phyloP scores from a whole-genome alignment of 2,888 invertebrate genomes.

The Drepana falcataria region DNA sequence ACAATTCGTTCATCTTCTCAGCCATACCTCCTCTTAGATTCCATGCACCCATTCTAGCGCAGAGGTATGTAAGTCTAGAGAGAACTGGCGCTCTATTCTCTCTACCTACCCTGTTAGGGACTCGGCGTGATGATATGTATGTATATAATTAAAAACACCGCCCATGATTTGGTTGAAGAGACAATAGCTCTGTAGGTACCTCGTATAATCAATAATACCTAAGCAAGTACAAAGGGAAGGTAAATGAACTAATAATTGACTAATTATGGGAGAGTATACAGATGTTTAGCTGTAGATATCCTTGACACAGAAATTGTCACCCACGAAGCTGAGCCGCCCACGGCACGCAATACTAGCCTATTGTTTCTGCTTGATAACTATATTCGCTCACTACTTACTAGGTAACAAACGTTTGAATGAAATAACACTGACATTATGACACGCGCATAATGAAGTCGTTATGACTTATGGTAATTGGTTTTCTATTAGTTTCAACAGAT shows the following conservation, averaged over 20 bases:
- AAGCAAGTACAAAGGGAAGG: not conserved
- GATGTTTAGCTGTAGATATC: conserved; percentile 40
- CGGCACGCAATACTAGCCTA: conserved; percentile 15
- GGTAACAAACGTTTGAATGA: not conserved
- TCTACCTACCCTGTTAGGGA: too few relatives aligned
- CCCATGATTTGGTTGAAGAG: too few relatives aligned
- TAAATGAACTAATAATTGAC: not conserved
- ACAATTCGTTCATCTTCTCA: too few relatives aligned
- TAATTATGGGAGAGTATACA: conserved; percentile 1
- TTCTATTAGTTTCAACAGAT: too few relatives aligned
- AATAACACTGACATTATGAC: not conserved
- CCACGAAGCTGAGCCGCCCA: conserved; percentile 43
- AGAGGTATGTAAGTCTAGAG: too few relatives aligned
- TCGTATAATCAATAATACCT: not conserved
- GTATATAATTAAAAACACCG: too few relatives aligned
- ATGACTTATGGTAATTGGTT: too few relatives aligned
- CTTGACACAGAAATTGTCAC: conserved; percentile 56
- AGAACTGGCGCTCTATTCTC: too few relatives aligned
- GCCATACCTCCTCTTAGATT: too few relatives aligned
- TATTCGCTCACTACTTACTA: not conserved
- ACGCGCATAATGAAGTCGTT: not conserved
- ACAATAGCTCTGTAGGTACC: not conserved
- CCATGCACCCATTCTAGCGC: too few relatives aligned
- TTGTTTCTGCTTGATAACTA: conserved; percentile 1
- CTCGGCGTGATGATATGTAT: too few relatives aligned